Percentiles rank a stretch among this genome's conserved stretches.
phyloP scores from a whole-genome alignment of 2,797 vertebrate species.

The Loriculus beryllinus region DNA sequence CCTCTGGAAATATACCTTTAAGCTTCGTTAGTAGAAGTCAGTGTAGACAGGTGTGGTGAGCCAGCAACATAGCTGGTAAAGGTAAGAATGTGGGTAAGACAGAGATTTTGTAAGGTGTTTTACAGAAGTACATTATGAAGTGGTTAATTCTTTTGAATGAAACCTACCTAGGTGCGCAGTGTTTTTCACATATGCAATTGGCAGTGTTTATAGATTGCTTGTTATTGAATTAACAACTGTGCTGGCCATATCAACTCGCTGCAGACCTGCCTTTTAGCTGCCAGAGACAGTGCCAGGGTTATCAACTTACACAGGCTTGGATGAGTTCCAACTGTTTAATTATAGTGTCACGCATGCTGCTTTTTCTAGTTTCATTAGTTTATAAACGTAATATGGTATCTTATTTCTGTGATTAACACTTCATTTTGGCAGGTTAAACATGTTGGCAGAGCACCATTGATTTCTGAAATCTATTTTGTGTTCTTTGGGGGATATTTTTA shows the following conservation, averaged over 20 bases:
- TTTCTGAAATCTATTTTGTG: slow-evolving; percentile 70
- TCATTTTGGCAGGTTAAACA: slow-evolving; percentile 80
- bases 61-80: neutral
- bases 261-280: slow-evolving; percentile 80
- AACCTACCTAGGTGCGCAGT: slow-evolving; percentile 56
- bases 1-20: slow-evolving; percentile 20
- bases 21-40: neutral
- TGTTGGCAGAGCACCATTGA: slow-evolving; percentile 72
- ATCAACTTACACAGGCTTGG: slow-evolving; percentile 83
- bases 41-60: neutral
- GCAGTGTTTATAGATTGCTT: slow-evolving; percentile 79
- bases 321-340: slow-evolving; percentile 81
- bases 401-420: slow-evolving; percentile 82
- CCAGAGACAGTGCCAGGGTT: slow-evolving; percentile 79
- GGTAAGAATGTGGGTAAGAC: neutral
- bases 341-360: slow-evolving; percentile 79
- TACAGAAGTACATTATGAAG: slow-evolving; percentile 4
- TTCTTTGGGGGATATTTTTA: slow-evolving; percentile 73
- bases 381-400: slow-evolving; percentile 80
- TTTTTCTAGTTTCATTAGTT: slow-evolving; percentile 82
- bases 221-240: slow-evolving; percentile 75
- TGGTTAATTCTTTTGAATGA: slow-evolving; percentile 6
- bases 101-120: slow-evolving; percentile 31
- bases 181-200: slow-evolving; percentile 75
- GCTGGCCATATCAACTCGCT: slow-evolving; percentile 74